Conservation (phyloP, 2,888 invertebrate species). For the Agapostemon virescens region DNA sequence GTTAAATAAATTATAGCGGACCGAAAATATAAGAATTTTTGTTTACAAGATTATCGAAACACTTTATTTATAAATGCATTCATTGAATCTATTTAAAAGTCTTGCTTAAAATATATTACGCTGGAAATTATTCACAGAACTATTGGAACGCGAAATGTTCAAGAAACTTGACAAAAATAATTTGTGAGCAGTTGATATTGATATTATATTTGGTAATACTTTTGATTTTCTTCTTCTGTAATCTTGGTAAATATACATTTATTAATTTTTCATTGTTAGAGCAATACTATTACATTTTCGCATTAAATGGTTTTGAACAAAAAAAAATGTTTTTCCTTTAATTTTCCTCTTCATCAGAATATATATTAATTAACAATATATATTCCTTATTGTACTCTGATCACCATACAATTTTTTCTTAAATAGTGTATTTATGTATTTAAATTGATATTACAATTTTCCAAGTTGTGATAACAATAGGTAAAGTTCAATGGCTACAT, state of each 20-base stretch:
- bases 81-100: conserved; percentile 11
- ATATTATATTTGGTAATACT: conserved; percentile 18
- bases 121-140: conserved; percentile 11
- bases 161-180: conserved; percentile 21
- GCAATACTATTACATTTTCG: not conserved
- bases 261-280: not conserved
- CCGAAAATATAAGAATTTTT: conserved; percentile 26
- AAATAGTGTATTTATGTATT: not conserved
- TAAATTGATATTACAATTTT: not conserved
- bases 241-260: conserved; percentile 15
- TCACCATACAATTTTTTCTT: not conserved
- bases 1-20: conserved; percentile 59
- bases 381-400: not conserved
- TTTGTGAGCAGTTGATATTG: conserved; percentile 10
- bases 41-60: conserved; percentile 17
- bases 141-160: conserved; percentile 6
- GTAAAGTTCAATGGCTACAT: conserved; percentile 10
- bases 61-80: not conserved
- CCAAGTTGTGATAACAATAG: not conserved
- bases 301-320: conserved; percentile 1
- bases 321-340: not conserved
- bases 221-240: not conserved
- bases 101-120: not conserved
- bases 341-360: not conserved
- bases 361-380: not conserved